These are phyloP conservation scores for Pogonus chalceus DNA, from an alignment of 1,140 invertebrate species.

Conservation along the genomic window DNA sequence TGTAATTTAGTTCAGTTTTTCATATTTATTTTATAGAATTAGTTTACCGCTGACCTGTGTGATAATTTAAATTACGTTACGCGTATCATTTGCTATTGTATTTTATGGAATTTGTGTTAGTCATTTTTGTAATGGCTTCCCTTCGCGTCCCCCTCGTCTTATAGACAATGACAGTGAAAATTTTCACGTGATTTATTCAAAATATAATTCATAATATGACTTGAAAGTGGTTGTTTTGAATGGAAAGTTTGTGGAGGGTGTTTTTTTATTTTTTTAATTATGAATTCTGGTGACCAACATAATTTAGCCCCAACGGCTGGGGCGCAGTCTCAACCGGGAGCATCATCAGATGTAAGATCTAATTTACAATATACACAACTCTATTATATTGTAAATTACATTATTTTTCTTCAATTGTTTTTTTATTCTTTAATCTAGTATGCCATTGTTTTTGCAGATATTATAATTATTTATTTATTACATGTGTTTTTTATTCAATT, in stretches of 20 bases:
- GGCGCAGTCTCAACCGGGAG: conserved; percentile 40
- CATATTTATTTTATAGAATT: too few species aligned
- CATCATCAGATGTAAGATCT: conserved; percentile 41
- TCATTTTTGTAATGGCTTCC: conserved; percentile 47
- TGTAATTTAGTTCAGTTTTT: background rate
- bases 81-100: background rate
- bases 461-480: too few species aligned
- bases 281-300: conserved; percentile 44
- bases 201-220: conserved; percentile 38
- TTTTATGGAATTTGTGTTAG: conserved; percentile 5
- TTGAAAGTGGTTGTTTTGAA: conserved; percentile 36
- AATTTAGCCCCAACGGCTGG: conserved; percentile 37
- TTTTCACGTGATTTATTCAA: conserved; percentile 41
- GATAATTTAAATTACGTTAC: background rate
- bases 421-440: too few species aligned
- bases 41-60: background rate
- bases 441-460: too few species aligned
- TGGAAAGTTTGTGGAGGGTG: conserved; percentile 22
- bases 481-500: too few species aligned
- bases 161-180: conserved; percentile 44
- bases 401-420: too few species aligned
- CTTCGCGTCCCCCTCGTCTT: conserved; percentile 50
- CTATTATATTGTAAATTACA: too few species aligned
- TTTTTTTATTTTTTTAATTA: conserved; percentile 31
- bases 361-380: too few species aligned